Evolutionary conservation across 2,888 invertebrate genomes (phyloP), one percentile per base, ranked within the genome.

Genomic region (Pantelozetes paolii): DNA sequence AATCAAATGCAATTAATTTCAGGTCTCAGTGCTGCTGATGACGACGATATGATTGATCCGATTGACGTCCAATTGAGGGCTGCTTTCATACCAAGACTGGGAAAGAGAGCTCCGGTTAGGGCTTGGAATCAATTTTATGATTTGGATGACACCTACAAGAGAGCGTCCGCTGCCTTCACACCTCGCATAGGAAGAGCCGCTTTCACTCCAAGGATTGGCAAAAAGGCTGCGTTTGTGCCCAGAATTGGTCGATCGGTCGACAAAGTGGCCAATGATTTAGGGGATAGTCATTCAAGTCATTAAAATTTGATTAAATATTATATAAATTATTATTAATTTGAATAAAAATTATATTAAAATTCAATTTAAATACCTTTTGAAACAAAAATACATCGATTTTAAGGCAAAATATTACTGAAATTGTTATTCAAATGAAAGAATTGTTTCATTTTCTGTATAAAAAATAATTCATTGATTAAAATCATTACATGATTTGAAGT

Each of bases 201-300:
- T 13, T 74, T 76, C 23, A 75, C 76, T 32, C 76, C 76, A 3
- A 71, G 76, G 42, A 74, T 76, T n/a, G 76, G 76, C 57, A 74
- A 74, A 64, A 74, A 71, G 28, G 71, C 74, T 9, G 23, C 71
- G 1, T 74, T 74, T 32, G 74, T 74, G 9, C 74, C 74, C 15
- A 64, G 76, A 70, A 74, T 76, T 72, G 76, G 76, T 13, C 57
- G 74, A 36, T 74, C 74, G 1, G 62, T 45, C 1, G 54, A 71
- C 13, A 71, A 71, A 64, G 11, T 64, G 36, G 20, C 8, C 36
- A 20, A 54, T 13, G 45, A 45, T 45, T 18, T 45, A 2, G 45
- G 9, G 36, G 36, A 36, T 8, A 36, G 36, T 50, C 50, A 23
- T 11, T 20, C 20, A 62, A 62, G 18, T 40, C 32, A 36, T 64